Conservation (phyloP, 2,797 vertebrate species). For the Kryptolebias ocellatus region DNA sequence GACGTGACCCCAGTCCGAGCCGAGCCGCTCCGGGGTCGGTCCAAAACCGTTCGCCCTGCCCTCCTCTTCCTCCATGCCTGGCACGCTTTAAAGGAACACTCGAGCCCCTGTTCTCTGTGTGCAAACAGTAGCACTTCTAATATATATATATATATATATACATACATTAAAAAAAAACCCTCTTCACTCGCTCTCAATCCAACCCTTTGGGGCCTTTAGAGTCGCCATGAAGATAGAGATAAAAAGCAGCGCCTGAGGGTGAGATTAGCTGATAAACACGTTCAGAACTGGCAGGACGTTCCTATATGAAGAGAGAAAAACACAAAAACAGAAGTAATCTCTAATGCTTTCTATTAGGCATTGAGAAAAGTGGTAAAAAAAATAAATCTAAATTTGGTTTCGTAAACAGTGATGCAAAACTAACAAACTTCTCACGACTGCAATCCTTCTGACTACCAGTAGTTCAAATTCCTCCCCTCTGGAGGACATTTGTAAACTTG, state of each 20-base stretch:
- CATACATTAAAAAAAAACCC: slow-evolving; percentile 1
- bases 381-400: too few relatives aligned
- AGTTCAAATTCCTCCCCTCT: too few relatives aligned
- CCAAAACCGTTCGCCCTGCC: slow-evolving; percentile 41
- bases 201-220: slow-evolving; percentile 8
- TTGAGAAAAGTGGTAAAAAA: not conserved
- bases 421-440: too few relatives aligned
- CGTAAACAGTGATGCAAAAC: too few relatives aligned
- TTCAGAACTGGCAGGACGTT: not conserved
- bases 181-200: slow-evolving; percentile 30
- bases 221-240: slow-evolving; percentile 41
- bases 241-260: slow-evolving; percentile 44
- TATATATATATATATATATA: too few relatives aligned
- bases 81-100: slow-evolving; percentile 3
- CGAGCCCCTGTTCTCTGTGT: not conserved
- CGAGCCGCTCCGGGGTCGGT: slow-evolving; percentile 32
- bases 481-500: too few relatives aligned
- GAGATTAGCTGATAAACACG: slow-evolving; percentile 3
- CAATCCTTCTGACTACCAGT: too few relatives aligned
- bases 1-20: slow-evolving; percentile 64
- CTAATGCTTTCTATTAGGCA: not conserved
- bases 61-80: slow-evolving; percentile 69
- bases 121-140: slow-evolving; percentile 2
- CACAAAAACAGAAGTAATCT: not conserved
- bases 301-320: slow-evolving; percentile 26